phyloP scores from a whole-genome alignment of 1,140 invertebrate species.

The Pogonognathellus flavescens region DNA sequence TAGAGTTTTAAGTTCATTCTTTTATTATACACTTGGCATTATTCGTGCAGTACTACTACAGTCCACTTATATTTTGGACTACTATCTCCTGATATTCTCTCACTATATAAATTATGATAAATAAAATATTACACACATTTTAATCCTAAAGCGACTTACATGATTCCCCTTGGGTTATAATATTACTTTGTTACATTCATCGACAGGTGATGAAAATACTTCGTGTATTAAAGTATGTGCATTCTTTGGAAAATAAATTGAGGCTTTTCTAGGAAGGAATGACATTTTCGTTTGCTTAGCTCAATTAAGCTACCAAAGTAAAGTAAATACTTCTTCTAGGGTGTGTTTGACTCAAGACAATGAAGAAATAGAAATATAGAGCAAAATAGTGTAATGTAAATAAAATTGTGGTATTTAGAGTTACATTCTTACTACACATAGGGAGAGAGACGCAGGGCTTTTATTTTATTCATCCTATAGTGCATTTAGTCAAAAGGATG shows the following conservation, averaged over 20 bases:
- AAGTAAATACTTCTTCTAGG: not conserved
- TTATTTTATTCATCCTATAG: not conserved
- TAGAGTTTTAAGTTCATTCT: constrained; percentile 8
- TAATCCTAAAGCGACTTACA: constrained; percentile 9
- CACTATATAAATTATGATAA: not conserved
- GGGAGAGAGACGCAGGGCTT: no score
- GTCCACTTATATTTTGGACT: not conserved
- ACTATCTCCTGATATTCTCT: not conserved
- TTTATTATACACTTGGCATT: no score
- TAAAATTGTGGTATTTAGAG: not conserved
- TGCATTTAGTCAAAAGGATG: not conserved
- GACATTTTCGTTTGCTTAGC: not conserved
- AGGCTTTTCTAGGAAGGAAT: constrained; percentile 26
- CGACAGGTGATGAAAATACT: constrained; percentile 36
- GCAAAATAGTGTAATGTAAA: not conserved
- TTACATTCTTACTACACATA: not conserved
- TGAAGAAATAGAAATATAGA: not conserved
- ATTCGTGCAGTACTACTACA: not conserved
- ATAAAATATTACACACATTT: not conserved
- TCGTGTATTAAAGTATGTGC: constrained; percentile 14
- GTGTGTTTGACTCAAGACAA: not conserved
- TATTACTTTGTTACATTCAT: constrained; percentile 17
- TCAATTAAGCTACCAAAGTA: not conserved
- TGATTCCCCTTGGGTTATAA: constrained; percentile 24
- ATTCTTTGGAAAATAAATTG: constrained; percentile 35